Conservation (phyloP, 2,113 vertebrate species). For the Hystrix cristata region DNA sequence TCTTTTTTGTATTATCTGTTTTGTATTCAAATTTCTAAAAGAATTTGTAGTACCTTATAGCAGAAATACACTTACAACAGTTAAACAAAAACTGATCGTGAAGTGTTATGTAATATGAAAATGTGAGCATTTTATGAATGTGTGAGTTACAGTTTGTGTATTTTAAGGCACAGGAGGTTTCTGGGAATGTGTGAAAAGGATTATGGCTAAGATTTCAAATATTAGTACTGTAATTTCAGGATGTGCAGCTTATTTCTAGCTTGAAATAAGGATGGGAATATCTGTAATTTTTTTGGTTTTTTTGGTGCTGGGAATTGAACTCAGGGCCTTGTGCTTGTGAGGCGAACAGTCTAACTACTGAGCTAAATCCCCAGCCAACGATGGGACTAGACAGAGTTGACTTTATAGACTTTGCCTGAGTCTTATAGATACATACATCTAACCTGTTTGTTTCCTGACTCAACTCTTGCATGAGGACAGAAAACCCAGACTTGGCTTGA, state of each 20-base stretch:
- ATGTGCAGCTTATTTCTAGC: neutral
- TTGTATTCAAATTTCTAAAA: slow-evolving; percentile 56
- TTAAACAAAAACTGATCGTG: neutral
- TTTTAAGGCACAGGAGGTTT: slow-evolving; percentile 9
- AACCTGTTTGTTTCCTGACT: neutral
- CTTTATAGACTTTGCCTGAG: neutral
- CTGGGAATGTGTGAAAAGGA: slow-evolving; percentile 51
- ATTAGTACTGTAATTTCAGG: slow-evolving; percentile 49
- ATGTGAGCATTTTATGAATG: neutral
- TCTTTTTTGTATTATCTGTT: neutral
- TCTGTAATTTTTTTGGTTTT: no score
- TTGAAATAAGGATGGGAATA: slow-evolving; percentile 17
- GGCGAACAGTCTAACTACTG: no score
- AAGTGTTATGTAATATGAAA: neutral
- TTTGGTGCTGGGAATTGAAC: no score
- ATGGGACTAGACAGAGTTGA: neutral
- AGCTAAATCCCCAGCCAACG: no score
- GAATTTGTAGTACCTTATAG: slow-evolving; percentile 47
- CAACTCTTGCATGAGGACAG: neutral
- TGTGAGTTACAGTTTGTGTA: slow-evolving; percentile 25
- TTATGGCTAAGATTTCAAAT: slow-evolving; percentile 20
- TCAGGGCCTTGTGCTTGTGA: no score
- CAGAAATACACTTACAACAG: neutral
- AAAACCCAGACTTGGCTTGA: neutral
- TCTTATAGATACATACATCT: neutral